Base-by-base conservation (phyloP, 2,113 vertebrate species). In the Etheostoma spectabile region DNA sequence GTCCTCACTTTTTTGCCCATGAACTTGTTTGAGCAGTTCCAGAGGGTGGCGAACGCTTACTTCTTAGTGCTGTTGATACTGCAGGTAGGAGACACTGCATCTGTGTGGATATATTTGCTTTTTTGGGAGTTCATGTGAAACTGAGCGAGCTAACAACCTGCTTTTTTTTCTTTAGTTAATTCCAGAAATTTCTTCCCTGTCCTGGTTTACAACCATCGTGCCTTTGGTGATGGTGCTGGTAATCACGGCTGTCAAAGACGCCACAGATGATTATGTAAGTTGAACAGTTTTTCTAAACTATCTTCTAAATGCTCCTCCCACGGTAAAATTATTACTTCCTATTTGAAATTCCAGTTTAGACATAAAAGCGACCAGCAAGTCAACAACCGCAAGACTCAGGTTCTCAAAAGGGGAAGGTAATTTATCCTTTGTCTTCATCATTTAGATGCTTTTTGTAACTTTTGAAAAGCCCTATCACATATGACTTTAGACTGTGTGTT, bases 161-260 rank as follows among this genome's bases (percentile, higher is more conserved):
- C 13, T 51, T 84, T 45, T 85, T 86, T 27, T 71, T 11, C 46
- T 77, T 42, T 86, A 99, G 97, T 79, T 98, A 93, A 98, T 98
- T 88, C 97, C 97, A 0, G 96, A 95, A 92, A 97, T 99, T 82
- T 99, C 97, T 2, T 98, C 97, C 0, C 93, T 99, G 49, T 97
- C 97, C 79, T 98, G 97, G 97, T 99, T 98, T 96, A 99, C 97
- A 90, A 99, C 97, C 93, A 97, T 98, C 0, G 97, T 98, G 97
- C 97, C 97, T 97, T 96, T 99, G 95, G 97, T 96, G 82, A 93
- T 99, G 38, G 97, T 99, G 89, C 95, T 99, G 73, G 95, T 95
- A 66, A 96, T 98, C 94, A 98, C 97, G 1, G 97, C 96, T 59
- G 96, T 98, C 60, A 99, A 98, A 90, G 97, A 98, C 0, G 97